Base-by-base conservation (phyloP, 2,113 vertebrate species). In the Otocyon megalotis region DNA sequence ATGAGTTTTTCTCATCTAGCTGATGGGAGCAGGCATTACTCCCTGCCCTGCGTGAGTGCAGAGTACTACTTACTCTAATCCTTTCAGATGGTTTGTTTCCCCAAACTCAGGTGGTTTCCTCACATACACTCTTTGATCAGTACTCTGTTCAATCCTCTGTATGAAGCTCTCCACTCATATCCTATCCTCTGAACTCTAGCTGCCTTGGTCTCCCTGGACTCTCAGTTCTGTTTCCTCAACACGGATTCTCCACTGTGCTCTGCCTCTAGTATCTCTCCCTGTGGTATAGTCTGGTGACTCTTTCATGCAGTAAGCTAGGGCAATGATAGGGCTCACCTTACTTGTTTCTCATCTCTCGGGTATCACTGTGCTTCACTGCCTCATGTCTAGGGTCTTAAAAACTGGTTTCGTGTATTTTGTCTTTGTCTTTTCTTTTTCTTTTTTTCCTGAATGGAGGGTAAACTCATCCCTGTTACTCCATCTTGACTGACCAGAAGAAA, bases 401-500 rank as follows among this genome's bases (percentile, higher is more conserved):
- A 82, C 67, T 84, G 22, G 24, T 92, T 88, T 88, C 3, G n/a
- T 69, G 24, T 87, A 87, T 79, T 96, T 83, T 69, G 37, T 69
- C 53, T 77, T 69, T 91, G 32, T 54, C 9, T 69, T 89, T 76
- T 63, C 14, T 26, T 17, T 10, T 58, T 92, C 37, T 81, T 12
- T 22, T 8, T 12, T 26, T 28, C 37, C 43, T 58, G 24, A 32
- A 20, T 80, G 16, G 20, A 92, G 19, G 76, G 16, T 83, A 88
- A 93, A 85, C 71, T 53, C 12, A 92, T 79, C 16, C 30, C 67
- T 92, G 17, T 92, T 89, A 93, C 20, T 82, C 48, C 10, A 88
- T 92, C 14, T 97, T 83, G 13, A n/a, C 95, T 83, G 13, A n/a
- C 60, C 35, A 56, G 62, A 89, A 93, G 22, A 74, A 93, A 85